Conservation (phyloP, 1,140 invertebrate species). For the Drosophila nikananu region DNA sequence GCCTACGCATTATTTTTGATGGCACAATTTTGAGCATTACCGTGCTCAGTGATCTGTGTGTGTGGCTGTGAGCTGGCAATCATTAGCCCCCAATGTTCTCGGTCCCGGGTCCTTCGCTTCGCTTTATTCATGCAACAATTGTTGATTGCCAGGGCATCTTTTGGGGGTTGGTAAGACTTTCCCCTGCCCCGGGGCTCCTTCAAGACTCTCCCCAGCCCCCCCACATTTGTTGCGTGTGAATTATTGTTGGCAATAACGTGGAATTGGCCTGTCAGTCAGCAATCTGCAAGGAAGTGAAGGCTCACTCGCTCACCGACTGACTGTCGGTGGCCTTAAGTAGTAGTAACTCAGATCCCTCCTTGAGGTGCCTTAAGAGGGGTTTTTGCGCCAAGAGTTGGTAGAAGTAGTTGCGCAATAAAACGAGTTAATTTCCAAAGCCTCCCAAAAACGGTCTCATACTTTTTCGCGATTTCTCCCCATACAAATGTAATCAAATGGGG, state of each 20-base stretch:
- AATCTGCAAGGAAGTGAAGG: conserved; percentile 58
- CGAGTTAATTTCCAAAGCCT: conserved; percentile 76
- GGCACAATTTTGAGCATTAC: conserved; percentile 74
- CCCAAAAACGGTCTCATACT: conserved; percentile 12
- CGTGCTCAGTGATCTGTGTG: conserved; percentile 77
- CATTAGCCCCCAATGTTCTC: conserved; percentile 67
- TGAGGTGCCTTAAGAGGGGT: not conserved
- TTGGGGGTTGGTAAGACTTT: conserved; percentile 7
- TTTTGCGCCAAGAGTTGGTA: not conserved
- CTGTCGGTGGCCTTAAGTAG: conserved; percentile 39
- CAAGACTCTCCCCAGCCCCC: too few species aligned
- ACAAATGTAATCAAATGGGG: conserved; percentile 73
- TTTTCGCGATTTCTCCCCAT: conserved; percentile 1
- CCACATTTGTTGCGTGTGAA: conserved; percentile 67
- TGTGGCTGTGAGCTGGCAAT: conserved; percentile 52
- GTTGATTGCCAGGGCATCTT: conserved; percentile 62
- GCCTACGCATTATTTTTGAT: conserved; percentile 74
- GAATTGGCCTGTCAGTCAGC: conserved; percentile 70
- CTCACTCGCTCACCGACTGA: conserved; percentile 22
- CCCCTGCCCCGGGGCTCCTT: not conserved
- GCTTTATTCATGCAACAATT: conserved; percentile 79
- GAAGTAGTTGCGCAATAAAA: conserved; percentile 50
- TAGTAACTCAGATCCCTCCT: not conserved
- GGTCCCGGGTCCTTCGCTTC: conserved; percentile 22
- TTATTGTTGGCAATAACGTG: conserved; percentile 70